Evolutionary conservation across 2,797 vertebrate genomes (phyloP).

Genomic region (Lacerta agilis): DNA sequence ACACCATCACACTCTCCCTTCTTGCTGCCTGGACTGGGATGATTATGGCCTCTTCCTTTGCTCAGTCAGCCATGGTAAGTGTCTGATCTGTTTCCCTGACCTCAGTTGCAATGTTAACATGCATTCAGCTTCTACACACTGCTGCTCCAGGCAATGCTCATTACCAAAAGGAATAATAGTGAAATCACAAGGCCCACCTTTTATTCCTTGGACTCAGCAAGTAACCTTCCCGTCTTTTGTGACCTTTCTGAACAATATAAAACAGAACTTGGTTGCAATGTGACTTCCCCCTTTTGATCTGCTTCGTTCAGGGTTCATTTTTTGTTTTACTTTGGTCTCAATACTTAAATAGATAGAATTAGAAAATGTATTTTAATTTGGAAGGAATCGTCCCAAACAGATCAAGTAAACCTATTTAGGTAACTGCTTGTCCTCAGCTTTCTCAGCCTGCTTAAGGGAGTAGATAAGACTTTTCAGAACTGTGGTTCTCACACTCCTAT

Average conservation of each 20-base stretch:
- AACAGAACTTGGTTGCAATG: background rate
- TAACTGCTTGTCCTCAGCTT: background rate
- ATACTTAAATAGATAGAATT: fast-evolving
- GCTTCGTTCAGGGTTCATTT: background rate
- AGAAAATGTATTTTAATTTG: background rate
- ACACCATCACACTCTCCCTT: slow-evolving; percentile 60
- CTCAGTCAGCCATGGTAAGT: background rate
- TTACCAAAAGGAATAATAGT: background rate
- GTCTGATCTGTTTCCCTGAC: background rate
- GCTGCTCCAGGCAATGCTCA: background rate
- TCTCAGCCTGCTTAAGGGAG: background rate
- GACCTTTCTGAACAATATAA: background rate
- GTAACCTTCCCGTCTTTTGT: background rate
- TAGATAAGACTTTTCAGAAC: background rate
- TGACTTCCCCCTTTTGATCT: background rate
- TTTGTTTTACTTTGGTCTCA: fast-evolving
- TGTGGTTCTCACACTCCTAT: background rate
- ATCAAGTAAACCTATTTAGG: background rate
- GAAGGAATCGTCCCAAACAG: background rate
- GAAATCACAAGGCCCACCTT: background rate
- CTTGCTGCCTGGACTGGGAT: slow-evolving; percentile 4
- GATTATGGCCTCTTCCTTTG: slow-evolving; percentile 24
- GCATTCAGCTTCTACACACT: background rate
- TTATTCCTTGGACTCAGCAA: background rate
- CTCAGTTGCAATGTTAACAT: background rate